A percentile compares a stretch with the other conserved stretches of the same genome.
Evolutionary conservation across 35 echinoderm and acorn worm species (phyloP).

Genomic region (Ophiothrix spiculata): DNA sequence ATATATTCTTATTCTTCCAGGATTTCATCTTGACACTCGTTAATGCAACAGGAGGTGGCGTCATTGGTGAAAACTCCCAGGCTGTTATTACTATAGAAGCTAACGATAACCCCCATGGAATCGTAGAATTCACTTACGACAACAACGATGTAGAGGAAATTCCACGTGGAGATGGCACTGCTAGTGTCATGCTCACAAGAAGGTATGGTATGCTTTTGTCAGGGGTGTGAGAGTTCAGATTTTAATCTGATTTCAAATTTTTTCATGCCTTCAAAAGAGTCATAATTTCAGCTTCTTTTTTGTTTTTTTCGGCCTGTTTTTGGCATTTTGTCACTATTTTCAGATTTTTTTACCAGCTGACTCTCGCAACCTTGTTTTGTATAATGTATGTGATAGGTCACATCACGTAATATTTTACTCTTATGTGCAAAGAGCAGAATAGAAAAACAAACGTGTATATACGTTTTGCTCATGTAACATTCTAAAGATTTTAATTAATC

Average conservation of each 20-base stretch:
- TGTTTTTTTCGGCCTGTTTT: no score
- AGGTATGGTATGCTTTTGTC: constrained; percentile 48
- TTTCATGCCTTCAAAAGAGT: no score
- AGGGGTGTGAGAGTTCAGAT: no score
- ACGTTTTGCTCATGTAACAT: background rate
- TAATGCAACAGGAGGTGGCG: constrained; percentile 79
- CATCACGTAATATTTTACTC: no score
- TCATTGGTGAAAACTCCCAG: constrained; percentile 67
- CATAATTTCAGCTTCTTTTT: no score
- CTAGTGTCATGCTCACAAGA: constrained; percentile 64
- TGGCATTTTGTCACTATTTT: no score
- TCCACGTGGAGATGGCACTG: constrained; percentile 21
- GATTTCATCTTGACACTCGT: constrained; percentile 68
- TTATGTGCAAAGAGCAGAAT: no score
- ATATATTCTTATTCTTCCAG: no score
- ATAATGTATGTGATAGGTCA: background rate
- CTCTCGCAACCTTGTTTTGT: background rate
- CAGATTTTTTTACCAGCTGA: no score
- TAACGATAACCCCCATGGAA: constrained; percentile 95
- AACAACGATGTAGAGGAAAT: constrained; percentile 65
- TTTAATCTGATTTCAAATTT: no score
- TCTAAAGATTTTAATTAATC: background rate
- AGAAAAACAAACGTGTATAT: no score
- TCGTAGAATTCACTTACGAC: constrained; percentile 62
- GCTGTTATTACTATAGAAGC: constrained; percentile 74